These are phyloP conservation scores for Notothenia coriiceps DNA, from an alignment of 2,113 vertebrate genomes.

Conservation along the genomic window DNA sequence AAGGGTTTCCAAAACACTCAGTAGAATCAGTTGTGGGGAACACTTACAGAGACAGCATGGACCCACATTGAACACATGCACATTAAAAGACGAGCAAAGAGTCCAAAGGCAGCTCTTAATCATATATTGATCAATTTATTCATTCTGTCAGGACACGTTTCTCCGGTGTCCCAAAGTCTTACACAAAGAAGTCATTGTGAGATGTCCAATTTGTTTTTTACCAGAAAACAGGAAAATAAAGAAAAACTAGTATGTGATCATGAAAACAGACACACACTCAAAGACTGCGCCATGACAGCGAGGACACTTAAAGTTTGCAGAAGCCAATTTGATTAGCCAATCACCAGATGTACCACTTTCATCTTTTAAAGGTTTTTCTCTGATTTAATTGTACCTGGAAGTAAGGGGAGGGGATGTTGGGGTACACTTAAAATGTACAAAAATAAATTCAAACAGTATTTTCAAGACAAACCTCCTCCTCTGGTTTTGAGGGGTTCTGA, in stretches of 20 bases:
- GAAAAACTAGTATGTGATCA: conserved; percentile 61
- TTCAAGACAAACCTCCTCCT: conserved; percentile 49
- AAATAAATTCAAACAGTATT: conserved; percentile 73
- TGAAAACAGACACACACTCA: conserved; percentile 80
- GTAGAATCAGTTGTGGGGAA: not conserved
- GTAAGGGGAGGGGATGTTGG: conserved; percentile 11
- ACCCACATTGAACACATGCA: not conserved
- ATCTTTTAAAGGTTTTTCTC: conserved; percentile 54
- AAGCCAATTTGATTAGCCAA: conserved; percentile 57
- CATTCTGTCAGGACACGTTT: conserved; percentile 78
- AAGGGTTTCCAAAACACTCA: not conserved
- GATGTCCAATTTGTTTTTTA: conserved; percentile 70
- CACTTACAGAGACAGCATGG: not conserved
- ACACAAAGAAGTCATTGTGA: conserved; percentile 78
- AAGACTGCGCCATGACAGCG: conserved; percentile 58
- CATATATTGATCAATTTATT: conserved; percentile 85
- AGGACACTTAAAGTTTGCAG: conserved; percentile 44
- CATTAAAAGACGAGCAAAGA: conserved; percentile 41
- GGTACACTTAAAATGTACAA: conserved; percentile 61
- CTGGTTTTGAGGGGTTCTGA: conserved; percentile 34
- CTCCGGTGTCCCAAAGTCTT: conserved; percentile 78
- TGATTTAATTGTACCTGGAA: conserved; percentile 71
- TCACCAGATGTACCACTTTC: conserved; percentile 71
- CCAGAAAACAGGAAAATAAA: conserved; percentile 70
- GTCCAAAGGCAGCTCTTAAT: conserved; percentile 64